Conservation (phyloP, 2,888 invertebrate species). For the Dusona sp. region DNA sequence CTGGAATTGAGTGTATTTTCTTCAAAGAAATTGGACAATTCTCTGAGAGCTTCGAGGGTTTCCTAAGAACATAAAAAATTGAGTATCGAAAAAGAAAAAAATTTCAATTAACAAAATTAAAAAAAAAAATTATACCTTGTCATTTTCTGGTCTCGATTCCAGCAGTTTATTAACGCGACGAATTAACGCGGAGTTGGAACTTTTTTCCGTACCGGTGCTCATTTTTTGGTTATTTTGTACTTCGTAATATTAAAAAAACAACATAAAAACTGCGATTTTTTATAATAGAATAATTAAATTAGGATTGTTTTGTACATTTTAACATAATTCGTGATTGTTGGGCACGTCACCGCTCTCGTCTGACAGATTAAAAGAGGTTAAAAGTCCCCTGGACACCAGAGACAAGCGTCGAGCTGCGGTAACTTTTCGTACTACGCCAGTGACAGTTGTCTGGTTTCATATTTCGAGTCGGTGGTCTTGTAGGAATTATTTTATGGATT, state of each 20-base stretch:
- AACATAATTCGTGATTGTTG: not conserved
- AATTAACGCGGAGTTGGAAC: conserved; percentile 77
- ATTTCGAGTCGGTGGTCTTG: conserved; percentile 10
- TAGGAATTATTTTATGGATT: conserved; percentile 25
- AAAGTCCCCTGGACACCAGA: not conserved
- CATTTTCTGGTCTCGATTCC: conserved; percentile 82
- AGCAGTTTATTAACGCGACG: conserved; percentile 81
- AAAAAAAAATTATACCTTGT: conserved; percentile 78
- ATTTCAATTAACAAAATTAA: not conserved
- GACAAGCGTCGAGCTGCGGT: not conserved
- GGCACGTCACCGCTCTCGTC: conserved; percentile 12
- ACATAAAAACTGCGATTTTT: not conserved
- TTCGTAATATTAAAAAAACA: not conserved
- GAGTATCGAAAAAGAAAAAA: conserved; percentile 18
- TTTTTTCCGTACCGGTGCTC: conserved; percentile 73
- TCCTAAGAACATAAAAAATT: conserved; percentile 87
- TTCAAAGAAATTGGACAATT: conserved; percentile 94
- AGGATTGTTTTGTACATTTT: not conserved
- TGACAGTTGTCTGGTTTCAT: not conserved
- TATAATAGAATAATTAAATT: not conserved
- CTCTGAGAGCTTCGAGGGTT: conserved; percentile 94
- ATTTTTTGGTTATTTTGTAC: conserved; percentile 33
- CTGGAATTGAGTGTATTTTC: conserved; percentile 94
- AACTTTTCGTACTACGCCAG: not conserved
- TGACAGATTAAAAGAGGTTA: conserved; percentile 11